Evolutionary conservation across 2,888 invertebrate species (phyloP), one percentile per base, ranked within the genome.

Genomic region (Shargacucullia verbasci): DNA sequence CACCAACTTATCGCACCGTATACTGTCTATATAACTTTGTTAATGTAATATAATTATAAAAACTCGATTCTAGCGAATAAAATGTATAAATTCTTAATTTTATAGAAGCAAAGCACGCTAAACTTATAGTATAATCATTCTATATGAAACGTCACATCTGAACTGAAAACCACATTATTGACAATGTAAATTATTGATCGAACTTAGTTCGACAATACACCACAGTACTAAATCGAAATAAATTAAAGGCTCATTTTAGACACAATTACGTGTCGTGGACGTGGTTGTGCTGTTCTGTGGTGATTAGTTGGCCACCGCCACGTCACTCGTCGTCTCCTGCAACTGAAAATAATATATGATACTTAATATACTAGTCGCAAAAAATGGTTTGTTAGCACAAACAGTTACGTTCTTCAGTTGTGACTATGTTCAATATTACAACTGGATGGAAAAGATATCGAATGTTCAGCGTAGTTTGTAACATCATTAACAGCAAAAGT

Each of bases 1-100:
- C 94, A 94, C 94, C 94, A 93, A 93, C 92, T 91, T 90, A 91
- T 91, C 94, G 94, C 94, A 94, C 94, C 94, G 92, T 92, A 91
- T 92, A 92, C 94, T 92, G 93, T 89, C 90, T 92, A 93, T 44
- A 91, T 92, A 92, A 93, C 92, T 92, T 92, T 89, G 88, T 92
- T 91, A 92, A 87, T 87, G 87, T 85, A 85, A 90, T 88, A 90
- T 89, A 85, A 90, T 87, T 83, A 89, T 88, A 88, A 88, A 73
- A 87, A 89, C 88, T 91, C 90, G 87, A 86, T 87, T 87, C 89
- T 92, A 92, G 89, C 89, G 88, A 91, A 92, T 92, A 92, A 90
- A 91, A 87, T 87, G 87, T 91, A 92, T 92, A 91, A 91, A 91
- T 91, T 90, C 92, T 90, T 93, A 92, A 89, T 89, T 90, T 88